Evolutionary conservation across 2,797 vertebrate species (phyloP).

Genomic region (Cirrhinus molitorella): DNA sequence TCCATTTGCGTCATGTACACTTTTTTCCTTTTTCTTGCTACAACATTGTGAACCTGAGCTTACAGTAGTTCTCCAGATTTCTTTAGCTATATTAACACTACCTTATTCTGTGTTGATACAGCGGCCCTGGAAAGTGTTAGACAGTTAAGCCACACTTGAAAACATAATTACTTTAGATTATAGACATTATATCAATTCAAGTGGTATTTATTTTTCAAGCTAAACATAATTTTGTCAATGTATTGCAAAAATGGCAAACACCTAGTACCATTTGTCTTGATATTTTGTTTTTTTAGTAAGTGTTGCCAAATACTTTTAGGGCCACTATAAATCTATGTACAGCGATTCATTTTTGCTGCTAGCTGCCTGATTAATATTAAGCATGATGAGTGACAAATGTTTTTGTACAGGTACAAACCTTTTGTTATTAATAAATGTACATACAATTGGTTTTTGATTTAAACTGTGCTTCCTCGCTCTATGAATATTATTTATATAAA

Average conservation of each 20-base stretch:
- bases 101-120: slow-evolving; percentile 52
- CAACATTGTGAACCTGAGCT: slow-evolving; percentile 45
- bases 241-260: background rate
- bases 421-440: slow-evolving; percentile 54
- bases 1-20: slow-evolving; percentile 30
- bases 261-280: background rate
- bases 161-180: background rate
- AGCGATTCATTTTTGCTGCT: slow-evolving; percentile 78
- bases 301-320: background rate
- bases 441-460: slow-evolving; percentile 59
- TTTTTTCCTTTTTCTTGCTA: slow-evolving; percentile 28
- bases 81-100: slow-evolving; percentile 55
- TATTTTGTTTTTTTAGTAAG: background rate
- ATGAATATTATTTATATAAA: slow-evolving; percentile 67
- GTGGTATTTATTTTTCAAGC: background rate
- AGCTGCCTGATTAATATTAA: slow-evolving; percentile 64
- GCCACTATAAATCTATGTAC: slow-evolving; percentile 45
- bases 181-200: background rate
- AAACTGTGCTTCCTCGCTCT: slow-evolving; percentile 46
- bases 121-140: background rate
- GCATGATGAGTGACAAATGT: slow-evolving; percentile 51
- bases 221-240: background rate
- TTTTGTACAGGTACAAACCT: slow-evolving; percentile 56
- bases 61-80: slow-evolving; percentile 42
- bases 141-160: slow-evolving; percentile 7